Evolutionary conservation across 30 jellyfish, hydroid and myxozoan species (phyloP), one percentile per base, ranked within the genome.

Genomic region (Nemopilema nomurai): DNA sequence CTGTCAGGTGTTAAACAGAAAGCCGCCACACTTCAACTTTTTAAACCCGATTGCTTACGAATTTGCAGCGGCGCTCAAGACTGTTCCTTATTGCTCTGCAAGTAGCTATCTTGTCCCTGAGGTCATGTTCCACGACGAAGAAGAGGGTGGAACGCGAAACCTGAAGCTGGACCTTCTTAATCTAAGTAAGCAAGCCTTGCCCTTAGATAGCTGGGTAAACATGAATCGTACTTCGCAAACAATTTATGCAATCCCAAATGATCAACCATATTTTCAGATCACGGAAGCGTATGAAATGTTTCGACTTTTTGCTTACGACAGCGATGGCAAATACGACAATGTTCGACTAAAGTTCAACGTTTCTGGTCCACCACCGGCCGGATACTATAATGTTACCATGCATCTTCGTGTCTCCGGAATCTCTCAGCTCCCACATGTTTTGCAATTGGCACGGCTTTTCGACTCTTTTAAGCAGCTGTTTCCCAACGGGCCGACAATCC

Each of bases 101-200:
- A 72, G 27, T 63, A 28, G 63, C 70, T 80, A 68, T 41, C 67
- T 76, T 18, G 79, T 89, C 23, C 96, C 98, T 4, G 91, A 68
- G 24, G 74, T 64, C 29, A 53, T 85, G 51, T 88, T 89, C 32
- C 1, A 19, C 18, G 98, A 93, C 81, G 97, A 93, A 85, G 98
- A 93, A 67, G 98, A 93, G 30, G 98, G 98, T 33, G 21, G 69
- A 66, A 82, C 97, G 4, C 28, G 92, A n/a, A 92, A 88, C 52
- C 57, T 89, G 28, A 70, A 66, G 69, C 71, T 87, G 50, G 72
- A 18, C 64, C 74, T 86, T 13, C 31, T 72, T 0, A 71, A 28
- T n/a, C 63, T 26, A 31, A 29, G 18, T 24, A 19, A 52, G 4
- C 62, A 51, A 26, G 72, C 84, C 7, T 50, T 76, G 74, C 86